These are phyloP conservation scores for Apomyelois bistriatella DNA, from an alignment of 2,888 invertebrate species.

Conservation along the genomic window DNA sequence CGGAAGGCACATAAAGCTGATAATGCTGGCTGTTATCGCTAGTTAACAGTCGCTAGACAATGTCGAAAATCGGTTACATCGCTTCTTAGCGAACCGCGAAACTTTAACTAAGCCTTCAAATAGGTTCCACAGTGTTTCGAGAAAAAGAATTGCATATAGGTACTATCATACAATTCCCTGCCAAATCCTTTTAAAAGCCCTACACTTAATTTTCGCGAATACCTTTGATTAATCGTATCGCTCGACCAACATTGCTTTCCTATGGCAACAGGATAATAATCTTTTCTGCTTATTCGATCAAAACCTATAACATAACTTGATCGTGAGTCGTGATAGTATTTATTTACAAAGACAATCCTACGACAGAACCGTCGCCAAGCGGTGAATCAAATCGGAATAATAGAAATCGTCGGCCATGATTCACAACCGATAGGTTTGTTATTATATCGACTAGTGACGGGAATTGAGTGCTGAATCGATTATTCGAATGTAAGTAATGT, in stretches of 20 bases:
- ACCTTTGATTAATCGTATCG: background rate
- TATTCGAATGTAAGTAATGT: slow-evolving; percentile 53
- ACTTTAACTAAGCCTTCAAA: too few species aligned
- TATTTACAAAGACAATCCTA: background rate
- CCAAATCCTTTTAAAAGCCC: too few species aligned
- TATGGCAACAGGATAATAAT: background rate
- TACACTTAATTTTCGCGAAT: too few species aligned
- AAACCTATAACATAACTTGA: background rate
- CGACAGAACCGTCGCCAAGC: slow-evolving; percentile 16
- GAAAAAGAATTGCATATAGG: too few species aligned
- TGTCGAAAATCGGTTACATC: too few species aligned
- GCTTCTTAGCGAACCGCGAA: too few species aligned
- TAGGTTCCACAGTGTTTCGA: too few species aligned
- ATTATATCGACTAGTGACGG: slow-evolving; percentile 53
- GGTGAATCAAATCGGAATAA: slow-evolving; percentile 56
- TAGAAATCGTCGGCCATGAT: slow-evolving; percentile 57
- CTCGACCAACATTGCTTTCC: background rate
- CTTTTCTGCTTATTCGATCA: background rate
- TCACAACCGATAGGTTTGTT: slow-evolving; percentile 59
- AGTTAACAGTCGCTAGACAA: too few species aligned
- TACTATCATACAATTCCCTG: too few species aligned
- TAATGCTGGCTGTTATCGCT: too few species aligned
- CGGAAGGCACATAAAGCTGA: too few species aligned
- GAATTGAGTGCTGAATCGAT: slow-evolving; percentile 60
- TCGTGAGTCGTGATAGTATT: slow-evolving; percentile 1